Evolutionary conservation across 2,113 vertebrate genomes (phyloP).

Genomic region (Oenanthe melanoleuca): DNA sequence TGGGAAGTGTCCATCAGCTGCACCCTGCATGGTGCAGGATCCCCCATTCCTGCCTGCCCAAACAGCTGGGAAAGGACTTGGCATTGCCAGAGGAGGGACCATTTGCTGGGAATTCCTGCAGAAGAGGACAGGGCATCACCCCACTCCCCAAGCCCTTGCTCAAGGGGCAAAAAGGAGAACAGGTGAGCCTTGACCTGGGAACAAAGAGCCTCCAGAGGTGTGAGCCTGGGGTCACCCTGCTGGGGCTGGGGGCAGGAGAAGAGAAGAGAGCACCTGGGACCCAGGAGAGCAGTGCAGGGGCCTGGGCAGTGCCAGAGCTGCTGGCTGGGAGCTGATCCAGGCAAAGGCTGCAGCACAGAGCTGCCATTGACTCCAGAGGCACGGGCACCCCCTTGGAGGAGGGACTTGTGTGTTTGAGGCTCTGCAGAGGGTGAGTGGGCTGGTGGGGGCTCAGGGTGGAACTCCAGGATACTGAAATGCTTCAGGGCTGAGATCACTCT

Average conservation of each 20-base stretch:
- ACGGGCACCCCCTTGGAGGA: neutral
- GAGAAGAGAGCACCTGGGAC: neutral
- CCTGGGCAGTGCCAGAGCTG: neutral
- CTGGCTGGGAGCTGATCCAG: neutral
- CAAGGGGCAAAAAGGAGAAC: neutral
- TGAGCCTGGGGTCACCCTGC: neutral
- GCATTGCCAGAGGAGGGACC: neutral
- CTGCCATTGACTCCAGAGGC: neutral
- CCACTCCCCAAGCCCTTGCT: neutral
- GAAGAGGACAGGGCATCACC: neutral
- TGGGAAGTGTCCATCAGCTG: neutral
- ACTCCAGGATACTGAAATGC: conserved; percentile 10
- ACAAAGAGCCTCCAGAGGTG: neutral
- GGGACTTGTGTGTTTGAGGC: neutral
- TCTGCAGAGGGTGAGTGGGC: neutral
- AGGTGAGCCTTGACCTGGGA: neutral
- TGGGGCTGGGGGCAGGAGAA: neutral
- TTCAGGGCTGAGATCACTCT: conserved; percentile 51
- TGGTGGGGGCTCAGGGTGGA: conserved; percentile 2
- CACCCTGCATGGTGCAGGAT: neutral
- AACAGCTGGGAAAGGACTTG: neutral
- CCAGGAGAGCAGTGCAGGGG: neutral
- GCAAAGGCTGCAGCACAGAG: neutral
- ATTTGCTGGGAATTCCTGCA: neutral
- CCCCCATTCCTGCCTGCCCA: neutral